Percentiles rank a stretch among this genome's conserved stretches.
Conservation (phyloP, 2,797 vertebrate genomes). For the Myotis findleyi region DNA sequence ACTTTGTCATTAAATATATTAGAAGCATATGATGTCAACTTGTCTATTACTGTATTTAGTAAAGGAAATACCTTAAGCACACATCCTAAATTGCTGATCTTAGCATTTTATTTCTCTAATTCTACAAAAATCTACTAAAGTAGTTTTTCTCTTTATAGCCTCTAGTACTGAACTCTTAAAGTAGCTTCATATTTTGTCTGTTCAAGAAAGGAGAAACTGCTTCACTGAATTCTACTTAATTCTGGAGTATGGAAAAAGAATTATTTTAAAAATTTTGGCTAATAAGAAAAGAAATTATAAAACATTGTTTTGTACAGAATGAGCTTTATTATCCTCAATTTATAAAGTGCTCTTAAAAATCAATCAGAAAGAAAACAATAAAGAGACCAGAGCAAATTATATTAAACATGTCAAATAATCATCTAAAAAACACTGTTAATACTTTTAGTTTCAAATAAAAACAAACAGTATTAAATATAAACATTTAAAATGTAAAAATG, state of each 20-base stretch:
- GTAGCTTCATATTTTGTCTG: not conserved
- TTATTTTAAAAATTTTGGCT: not conserved
- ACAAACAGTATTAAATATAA: constrained; percentile 25
- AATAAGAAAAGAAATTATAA: constrained; percentile 60
- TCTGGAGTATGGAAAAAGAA: not conserved
- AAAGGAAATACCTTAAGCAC: not conserved
- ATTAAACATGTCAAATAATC: constrained; percentile 30
- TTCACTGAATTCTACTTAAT: constrained; percentile 45
- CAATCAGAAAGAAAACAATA: constrained; percentile 46
- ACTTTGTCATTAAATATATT: constrained; percentile 18
- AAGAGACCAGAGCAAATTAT: constrained; percentile 13
- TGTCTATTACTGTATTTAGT: not conserved
- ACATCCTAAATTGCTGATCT: not conserved
- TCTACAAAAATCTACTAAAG: not conserved
- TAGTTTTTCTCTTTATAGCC: not conserved
- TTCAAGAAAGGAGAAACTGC: constrained; percentile 39
- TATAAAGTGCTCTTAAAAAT: constrained; percentile 56
- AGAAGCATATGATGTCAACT: not conserved
- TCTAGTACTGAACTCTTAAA: not conserved
- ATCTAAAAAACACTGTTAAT: constrained; percentile 32
- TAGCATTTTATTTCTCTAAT: constrained; percentile 38
- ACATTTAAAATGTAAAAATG: constrained; percentile 36
- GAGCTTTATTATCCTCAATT: constrained; percentile 66
- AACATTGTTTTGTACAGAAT: constrained; percentile 63
- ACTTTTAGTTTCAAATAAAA: constrained; percentile 21